phyloP scores from a whole-genome alignment of 2,888 invertebrate genomes.

The Monoplex corrugatus region DNA sequence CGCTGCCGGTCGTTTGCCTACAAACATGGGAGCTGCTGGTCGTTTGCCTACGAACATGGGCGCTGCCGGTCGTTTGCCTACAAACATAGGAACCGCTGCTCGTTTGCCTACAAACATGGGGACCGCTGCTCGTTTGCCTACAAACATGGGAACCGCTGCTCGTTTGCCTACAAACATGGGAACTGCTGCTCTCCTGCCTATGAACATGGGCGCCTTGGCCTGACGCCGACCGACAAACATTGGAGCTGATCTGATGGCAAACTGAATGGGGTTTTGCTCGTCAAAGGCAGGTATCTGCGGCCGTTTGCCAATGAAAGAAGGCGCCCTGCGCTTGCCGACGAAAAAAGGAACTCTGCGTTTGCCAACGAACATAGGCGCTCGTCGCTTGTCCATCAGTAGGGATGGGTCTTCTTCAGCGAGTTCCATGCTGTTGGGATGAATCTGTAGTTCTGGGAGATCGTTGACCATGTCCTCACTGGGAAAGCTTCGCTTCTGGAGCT shows the following conservation, averaged over 20 bases:
- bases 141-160: slow-evolving; percentile 12
- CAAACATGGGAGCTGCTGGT: slow-evolving; percentile 48
- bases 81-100: slow-evolving; percentile 54
- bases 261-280: not conserved
- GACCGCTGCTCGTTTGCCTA: slow-evolving; percentile 27
- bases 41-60: slow-evolving; percentile 46
- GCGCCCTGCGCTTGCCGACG: slow-evolving; percentile 57
- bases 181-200: slow-evolving; percentile 56
- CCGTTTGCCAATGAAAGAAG: slow-evolving; percentile 53
- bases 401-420: not conserved
- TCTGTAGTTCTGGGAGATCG: not conserved
- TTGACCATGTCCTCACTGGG: not conserved
- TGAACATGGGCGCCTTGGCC: slow-evolving; percentile 58
- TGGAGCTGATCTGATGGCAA: too few species aligned
- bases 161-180: slow-evolving; percentile 54
- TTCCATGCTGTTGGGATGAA: not conserved
- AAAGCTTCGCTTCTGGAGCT: slow-evolving; percentile 27
- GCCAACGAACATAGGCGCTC: slow-evolving; percentile 1
- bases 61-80: slow-evolving; percentile 34
- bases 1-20: slow-evolving; percentile 43
- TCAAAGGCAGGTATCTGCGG: slow-evolving; percentile 1
- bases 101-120: slow-evolving; percentile 57
- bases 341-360: slow-evolving; percentile 52
- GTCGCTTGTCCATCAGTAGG: not conserved
- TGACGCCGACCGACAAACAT: slow-evolving; percentile 58